Conservation (phyloP, 2,113 vertebrate genomes). For the Pterocles burchelli region DNA sequence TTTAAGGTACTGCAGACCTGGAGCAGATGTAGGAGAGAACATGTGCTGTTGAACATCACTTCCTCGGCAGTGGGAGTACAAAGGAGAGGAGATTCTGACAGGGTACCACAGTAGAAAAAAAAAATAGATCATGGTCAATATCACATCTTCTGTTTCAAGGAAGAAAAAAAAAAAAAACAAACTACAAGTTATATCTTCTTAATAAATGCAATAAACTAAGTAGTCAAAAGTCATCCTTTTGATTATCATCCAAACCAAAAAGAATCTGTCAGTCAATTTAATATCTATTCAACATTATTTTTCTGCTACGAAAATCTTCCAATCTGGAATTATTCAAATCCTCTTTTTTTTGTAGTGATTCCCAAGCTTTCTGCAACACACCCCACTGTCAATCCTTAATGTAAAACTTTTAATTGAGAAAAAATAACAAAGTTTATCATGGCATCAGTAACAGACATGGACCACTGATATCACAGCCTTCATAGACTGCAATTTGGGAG, state of each 20-base stretch:
- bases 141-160: neutral
- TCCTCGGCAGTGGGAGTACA: conserved; percentile 89
- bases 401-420: neutral
- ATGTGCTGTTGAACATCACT: conserved; percentile 88
- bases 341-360: neutral
- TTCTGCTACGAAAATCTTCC: neutral
- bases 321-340: neutral
- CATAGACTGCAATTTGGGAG: neutral
- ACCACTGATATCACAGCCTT: neutral
- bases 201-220: conserved; percentile 31
- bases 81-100: conserved; percentile 92
- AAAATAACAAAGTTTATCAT: neutral
- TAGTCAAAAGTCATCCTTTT: neutral
- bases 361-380: neutral
- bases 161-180: neutral
- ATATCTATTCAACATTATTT: neutral
- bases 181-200: conserved; percentile 1
- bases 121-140: conserved; percentile 63
- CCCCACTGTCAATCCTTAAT: neutral
- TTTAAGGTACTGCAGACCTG: conserved; percentile 78
- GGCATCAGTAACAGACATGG: neutral
- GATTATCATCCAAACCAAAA: neutral
- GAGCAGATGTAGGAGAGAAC: conserved; percentile 84
- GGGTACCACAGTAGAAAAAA: conserved; percentile 59
- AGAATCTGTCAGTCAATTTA: neutral